Percentiles rank a stretch among this genome's conserved stretches.
These are phyloP conservation scores for Sinocyclocheilus maitianheensis DNA, from an alignment of 2,113 vertebrate species.

Conservation along the genomic window DNA sequence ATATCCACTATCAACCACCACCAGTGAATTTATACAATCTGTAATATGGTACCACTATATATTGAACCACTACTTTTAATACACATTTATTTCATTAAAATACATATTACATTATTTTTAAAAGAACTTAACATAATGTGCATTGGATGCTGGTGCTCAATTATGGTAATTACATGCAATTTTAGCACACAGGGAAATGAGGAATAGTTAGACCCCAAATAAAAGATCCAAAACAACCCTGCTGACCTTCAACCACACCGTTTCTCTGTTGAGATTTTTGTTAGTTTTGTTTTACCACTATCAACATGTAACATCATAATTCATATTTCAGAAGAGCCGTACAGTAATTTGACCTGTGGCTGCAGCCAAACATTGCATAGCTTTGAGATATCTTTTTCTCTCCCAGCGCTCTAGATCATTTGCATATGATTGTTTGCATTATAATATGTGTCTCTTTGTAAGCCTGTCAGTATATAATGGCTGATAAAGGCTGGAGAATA, in stretches of 20 bases:
- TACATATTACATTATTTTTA: not conserved
- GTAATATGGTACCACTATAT: not conserved
- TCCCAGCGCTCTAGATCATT: not conserved
- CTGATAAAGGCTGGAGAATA: not conserved
- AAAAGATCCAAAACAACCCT: not conserved
- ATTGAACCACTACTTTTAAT: not conserved
- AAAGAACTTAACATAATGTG: not conserved
- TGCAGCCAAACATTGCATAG: not conserved
- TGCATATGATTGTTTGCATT: constrained; percentile 12
- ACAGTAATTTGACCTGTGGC: constrained; percentile 9
- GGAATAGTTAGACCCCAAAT: not conserved
- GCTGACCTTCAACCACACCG: constrained; percentile 7
- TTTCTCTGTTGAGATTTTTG: not conserved
- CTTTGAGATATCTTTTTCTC: constrained; percentile 9
- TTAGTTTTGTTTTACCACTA: no score
- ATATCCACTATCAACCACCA: not conserved
- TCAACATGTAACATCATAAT: not conserved
- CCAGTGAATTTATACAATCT: not conserved
- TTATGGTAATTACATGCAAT: not conserved
- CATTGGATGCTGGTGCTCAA: not conserved
- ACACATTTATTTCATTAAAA: not conserved
- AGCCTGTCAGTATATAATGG: constrained; percentile 3
- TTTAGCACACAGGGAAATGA: not conserved
- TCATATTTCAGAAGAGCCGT: not conserved
- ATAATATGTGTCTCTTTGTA: constrained; percentile 15